Base-by-base conservation (phyloP, 2,113 vertebrate genomes). In the Rhea americana region DNA sequence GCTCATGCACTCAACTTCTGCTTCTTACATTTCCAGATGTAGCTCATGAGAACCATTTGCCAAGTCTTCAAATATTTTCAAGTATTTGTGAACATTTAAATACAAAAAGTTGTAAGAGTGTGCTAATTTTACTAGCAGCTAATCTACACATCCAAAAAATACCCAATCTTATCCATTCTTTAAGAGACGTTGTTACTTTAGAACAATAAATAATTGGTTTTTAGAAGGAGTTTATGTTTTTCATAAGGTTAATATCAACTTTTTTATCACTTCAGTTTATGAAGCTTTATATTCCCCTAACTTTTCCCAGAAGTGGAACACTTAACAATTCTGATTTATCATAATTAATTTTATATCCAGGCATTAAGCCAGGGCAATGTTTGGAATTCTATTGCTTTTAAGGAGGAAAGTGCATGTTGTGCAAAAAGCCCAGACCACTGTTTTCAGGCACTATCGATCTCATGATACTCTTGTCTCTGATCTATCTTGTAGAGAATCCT, bases 41-140 rank as follows among this genome's bases (percentile, higher is more conserved):
- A 76, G 53, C 43, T 76, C 32, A 58, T 4, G 17, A 85, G 61
- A 83, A 67, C 61, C 56, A 88, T 59, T 41, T 85, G 92, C 68
- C 47, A 74, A 30, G 12, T 70, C 55, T 84, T 55, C 30, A 32
- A 58, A 58, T 32, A 55, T 58, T 93, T 77, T 41, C 76, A 93
- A 80, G 47, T 75, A 41, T 6, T 7, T 37, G 32, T 43, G 68
- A 86, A 37, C 11, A 17, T 0, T 50, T 43, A 85, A 76, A 71
- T 63, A 62, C 21, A 86, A 67, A 90, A 93, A 81, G 24, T 22
- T 73, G 50, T 82, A 48, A 48, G 71, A 39, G 24, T 22, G 51
- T 53, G 67, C 71, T 74, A 30, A 81, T 85, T 86, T 91, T 30
- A 51, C 55, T 80, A 59, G 67, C 47, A 91, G 39, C 41, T 81